These are phyloP conservation scores for Bombylius major DNA, from an alignment of 2,888 invertebrate genomes.

Conservation along the genomic window DNA sequence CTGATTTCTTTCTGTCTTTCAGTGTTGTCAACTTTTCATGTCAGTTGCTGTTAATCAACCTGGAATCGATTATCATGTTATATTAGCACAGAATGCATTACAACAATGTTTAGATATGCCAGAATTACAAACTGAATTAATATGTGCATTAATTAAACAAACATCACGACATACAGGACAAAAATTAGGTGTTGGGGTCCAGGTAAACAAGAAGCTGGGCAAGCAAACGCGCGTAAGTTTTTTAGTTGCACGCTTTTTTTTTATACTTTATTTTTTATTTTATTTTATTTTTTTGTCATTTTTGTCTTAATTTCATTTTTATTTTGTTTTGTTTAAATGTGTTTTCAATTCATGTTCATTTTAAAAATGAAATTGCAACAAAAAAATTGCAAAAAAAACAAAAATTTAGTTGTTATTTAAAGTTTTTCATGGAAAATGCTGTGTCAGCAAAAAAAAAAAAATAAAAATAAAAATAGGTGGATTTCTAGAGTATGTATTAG, in stretches of 20 bases:
- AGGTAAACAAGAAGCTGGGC: constrained; percentile 62
- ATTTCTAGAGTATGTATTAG: too few species aligned
- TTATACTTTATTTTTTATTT: neutral
- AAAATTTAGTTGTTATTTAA: too few species aligned
- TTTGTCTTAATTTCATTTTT: too few species aligned
- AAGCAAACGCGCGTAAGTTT: constrained; percentile 52
- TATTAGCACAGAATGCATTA: constrained; percentile 89
- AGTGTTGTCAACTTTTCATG: constrained; percentile 93
- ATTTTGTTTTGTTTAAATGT: too few species aligned
- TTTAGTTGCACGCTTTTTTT: constrained; percentile 39
- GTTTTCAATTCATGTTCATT: too few species aligned
- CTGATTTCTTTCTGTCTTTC: constrained; percentile 15
- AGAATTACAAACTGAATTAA: constrained; percentile 87
- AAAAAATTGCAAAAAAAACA: too few species aligned
- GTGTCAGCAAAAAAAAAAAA: too few species aligned
- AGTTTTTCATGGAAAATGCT: too few species aligned
- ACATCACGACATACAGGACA: constrained; percentile 74
- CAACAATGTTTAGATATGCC: constrained; percentile 81
- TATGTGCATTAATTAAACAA: constrained; percentile 83
- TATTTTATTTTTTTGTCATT: too few species aligned
- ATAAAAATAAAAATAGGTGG: too few species aligned
- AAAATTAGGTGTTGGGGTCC: constrained; percentile 74
- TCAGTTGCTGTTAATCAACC: constrained; percentile 91
- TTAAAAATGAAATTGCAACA: too few species aligned
- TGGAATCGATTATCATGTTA: constrained; percentile 95